Evolutionary conservation across 2,797 vertebrate species (phyloP), one percentile per base, ranked within the genome.

Genomic region (Acipenser oxyrinchus): DNA sequence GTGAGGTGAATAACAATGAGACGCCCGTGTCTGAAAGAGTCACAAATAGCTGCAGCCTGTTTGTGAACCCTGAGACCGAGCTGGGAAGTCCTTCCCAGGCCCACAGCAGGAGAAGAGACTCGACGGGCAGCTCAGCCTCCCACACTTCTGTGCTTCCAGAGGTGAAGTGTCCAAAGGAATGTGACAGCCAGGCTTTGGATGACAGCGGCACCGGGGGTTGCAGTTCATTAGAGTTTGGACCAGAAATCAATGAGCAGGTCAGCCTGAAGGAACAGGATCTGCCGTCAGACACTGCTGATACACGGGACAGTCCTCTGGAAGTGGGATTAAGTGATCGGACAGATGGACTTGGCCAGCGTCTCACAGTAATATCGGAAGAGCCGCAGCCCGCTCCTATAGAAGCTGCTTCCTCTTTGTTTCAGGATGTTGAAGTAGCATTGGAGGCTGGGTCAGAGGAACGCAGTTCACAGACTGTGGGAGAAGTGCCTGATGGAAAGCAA

Each of bases 11-110:
- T 48, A 60, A 49, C 49, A 12, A 50, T 8, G 23, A 49, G 8
- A 66, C 75, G 75, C 50, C 70, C 77, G 72, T 74, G 68, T 68
- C 75, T 58, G 66, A 49, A 51, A 62, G 63, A 79, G 74, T 77
- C 69, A 75, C 71, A 71, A 78, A 63, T 63, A 71, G 70, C 66
- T 48, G 53, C 8, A 48, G 52, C 37, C 13, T 53, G 48, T 57
- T 13, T 48, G 5, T 12, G 52, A n/a, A 48, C 10, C 10, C 69
- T 69, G 74, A 49, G 62, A 63, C 67, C 3, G 11, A 76, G 66
- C 48, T 10, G 12, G 67, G 11, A 73, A 63, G 66, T 68, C 63
- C 57, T 13, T 57, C 12, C 7, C 55, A 64, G 15, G 60, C 70
- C 74, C 62, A 53, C 67, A 37, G 71, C 69, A 50, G 50, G 15